Conservation (phyloP, 1,140 invertebrate species). For the Eurytemora carolleeae region DNA sequence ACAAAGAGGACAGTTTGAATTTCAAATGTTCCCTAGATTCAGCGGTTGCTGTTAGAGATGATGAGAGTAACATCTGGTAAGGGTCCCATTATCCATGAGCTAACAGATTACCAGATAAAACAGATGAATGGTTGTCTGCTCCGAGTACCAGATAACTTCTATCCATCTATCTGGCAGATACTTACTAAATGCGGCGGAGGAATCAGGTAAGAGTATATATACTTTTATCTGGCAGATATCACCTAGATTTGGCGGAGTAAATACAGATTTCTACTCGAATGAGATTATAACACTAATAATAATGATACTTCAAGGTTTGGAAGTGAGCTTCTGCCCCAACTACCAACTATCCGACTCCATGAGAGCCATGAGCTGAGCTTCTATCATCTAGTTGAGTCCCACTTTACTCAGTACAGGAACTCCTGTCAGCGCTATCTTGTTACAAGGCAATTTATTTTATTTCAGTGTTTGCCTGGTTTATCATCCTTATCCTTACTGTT, state of each 20-base stretch:
- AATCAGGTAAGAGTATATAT: background rate
- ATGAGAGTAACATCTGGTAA: too few species aligned
- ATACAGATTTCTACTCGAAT: too few species aligned
- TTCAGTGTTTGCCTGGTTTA: too few species aligned
- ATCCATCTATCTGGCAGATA: slow-evolving; percentile 82
- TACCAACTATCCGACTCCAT: background rate
- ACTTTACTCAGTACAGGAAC: background rate
- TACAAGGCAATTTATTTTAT: background rate
- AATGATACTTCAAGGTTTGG: background rate
- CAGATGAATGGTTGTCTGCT: slow-evolving; percentile 88
- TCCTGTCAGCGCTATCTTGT: background rate
- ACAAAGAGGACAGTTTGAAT: too few species aligned
- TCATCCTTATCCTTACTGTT: too few species aligned
- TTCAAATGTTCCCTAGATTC: too few species aligned
- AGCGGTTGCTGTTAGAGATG: too few species aligned
- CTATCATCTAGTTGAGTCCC: background rate
- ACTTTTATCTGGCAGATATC: too few species aligned
- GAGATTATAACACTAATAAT: too few species aligned
- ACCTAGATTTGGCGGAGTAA: too few species aligned
- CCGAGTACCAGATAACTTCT: slow-evolving; percentile 80
- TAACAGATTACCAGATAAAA: slow-evolving; percentile 51
- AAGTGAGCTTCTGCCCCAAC: background rate
- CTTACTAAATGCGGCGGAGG: slow-evolving; percentile 64
- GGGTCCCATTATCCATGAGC: too few species aligned
- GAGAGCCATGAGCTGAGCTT: background rate